Evolutionary conservation across 1,140 invertebrate genomes (phyloP).

Genomic region (Atopsyche davidsoni): DNA sequence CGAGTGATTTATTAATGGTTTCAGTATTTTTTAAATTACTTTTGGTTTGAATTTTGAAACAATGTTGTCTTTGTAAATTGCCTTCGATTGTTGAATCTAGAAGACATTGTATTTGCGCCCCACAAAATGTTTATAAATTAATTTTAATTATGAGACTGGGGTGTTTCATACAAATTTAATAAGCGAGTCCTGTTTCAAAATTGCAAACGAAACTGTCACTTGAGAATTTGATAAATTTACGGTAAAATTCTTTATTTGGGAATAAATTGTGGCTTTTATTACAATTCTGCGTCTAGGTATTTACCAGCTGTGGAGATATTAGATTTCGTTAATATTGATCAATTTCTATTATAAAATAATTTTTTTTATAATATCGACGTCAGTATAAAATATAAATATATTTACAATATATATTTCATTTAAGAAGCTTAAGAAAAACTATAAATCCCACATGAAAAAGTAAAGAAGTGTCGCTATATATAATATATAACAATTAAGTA

Average conservation of each 20-base stretch:
- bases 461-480: neutral
- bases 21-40: too few relatives aligned
- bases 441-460: neutral
- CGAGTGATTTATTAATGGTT: too few relatives aligned
- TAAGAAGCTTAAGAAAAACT: too few relatives aligned
- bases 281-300: neutral
- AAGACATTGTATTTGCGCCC: neutral
- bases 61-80: too few relatives aligned
- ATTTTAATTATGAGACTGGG: neutral
- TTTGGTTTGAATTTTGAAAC: too few relatives aligned
- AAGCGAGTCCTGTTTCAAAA: slow-evolving; percentile 21
- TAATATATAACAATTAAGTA: neutral
- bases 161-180: slow-evolving; percentile 17
- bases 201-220: slow-evolving; percentile 26
- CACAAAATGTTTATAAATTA: neutral
- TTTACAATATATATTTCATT: too few relatives aligned
- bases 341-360: too few relatives aligned
- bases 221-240: slow-evolving; percentile 23
- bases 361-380: too few relatives aligned
- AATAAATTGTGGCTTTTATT: neutral
- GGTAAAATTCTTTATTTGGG: too few relatives aligned
- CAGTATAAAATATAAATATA: too few relatives aligned
- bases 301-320: neutral
- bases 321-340: too few relatives aligned
- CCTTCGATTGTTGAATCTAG: neutral